phyloP scores from a whole-genome alignment of 2,888 invertebrate genomes.

The Schizotus pectinicornis region DNA sequence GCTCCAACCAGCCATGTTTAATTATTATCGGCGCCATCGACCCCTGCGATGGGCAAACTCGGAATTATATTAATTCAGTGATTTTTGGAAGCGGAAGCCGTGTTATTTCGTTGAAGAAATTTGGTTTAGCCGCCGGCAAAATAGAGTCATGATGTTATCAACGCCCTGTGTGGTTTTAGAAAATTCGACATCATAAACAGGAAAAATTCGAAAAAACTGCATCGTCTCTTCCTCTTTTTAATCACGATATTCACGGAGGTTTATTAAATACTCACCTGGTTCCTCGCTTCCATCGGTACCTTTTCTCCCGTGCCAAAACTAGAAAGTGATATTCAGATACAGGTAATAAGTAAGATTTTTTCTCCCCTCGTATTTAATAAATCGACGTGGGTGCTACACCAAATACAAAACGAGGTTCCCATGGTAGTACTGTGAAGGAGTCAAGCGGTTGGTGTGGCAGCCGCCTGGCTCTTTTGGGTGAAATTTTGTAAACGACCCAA shows the following conservation, averaged over 20 bases:
- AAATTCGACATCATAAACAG: neutral
- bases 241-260: slow-evolving; percentile 20
- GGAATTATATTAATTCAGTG: slow-evolving; percentile 36
- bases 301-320: slow-evolving; percentile 21
- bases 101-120: slow-evolving; percentile 33
- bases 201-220: too few species aligned
- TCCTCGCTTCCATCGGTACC: slow-evolving; percentile 3
- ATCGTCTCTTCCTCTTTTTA: slow-evolving; percentile 1
- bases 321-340: slow-evolving; percentile 26
- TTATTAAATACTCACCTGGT: slow-evolving; percentile 26
- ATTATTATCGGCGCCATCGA: too few species aligned
- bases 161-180: neutral
- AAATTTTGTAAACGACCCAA: slow-evolving; percentile 33
- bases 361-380: slow-evolving; percentile 26
- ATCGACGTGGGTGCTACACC: slow-evolving; percentile 21
- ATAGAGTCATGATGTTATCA: slow-evolving; percentile 13
- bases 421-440: slow-evolving; percentile 19
- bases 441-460: slow-evolving; percentile 2
- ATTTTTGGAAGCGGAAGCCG: slow-evolving; percentile 12
- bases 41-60: slow-evolving; percentile 24
- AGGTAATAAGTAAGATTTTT: slow-evolving; percentile 22
- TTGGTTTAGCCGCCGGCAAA: slow-evolving; percentile 11
- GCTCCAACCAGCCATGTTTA: neutral
- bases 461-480: slow-evolving; percentile 15
- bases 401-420: slow-evolving; percentile 20